Evolutionary conservation across 2,113 vertebrate genomes (phyloP).

Genomic region (Bambusicola thoracicus): DNA sequence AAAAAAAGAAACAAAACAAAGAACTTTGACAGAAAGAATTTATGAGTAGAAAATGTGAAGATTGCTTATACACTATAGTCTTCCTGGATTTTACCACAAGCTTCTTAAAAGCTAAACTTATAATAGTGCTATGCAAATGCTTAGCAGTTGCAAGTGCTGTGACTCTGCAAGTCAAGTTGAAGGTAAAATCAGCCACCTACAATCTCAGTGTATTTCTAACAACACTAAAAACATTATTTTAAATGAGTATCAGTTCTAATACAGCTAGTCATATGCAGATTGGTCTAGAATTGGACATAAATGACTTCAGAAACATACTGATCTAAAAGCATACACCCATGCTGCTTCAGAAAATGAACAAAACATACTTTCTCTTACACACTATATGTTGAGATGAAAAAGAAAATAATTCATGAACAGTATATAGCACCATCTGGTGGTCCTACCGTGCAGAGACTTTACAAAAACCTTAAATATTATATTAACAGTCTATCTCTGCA

Average conservation of each 20-base stretch:
- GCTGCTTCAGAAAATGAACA: not conserved
- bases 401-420: not conserved
- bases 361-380: not conserved
- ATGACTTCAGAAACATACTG: not conserved
- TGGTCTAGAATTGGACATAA: not conserved
- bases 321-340: not conserved
- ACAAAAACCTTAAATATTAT: not conserved
- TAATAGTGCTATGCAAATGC: not conserved
- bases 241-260: not conserved
- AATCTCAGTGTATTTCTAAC: not conserved
- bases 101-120: not conserved
- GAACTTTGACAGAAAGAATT: not conserved
- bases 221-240: not conserved
- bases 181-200: not conserved
- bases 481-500: not conserved
- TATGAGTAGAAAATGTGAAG: not conserved
- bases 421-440: slow-evolving; percentile 9
- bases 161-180: not conserved
- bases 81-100: not conserved
- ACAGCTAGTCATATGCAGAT: not conserved
- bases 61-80: not conserved
- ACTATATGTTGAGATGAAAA: not conserved
- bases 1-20: not conserved
- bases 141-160: not conserved
- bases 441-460: not conserved